phyloP scores from a whole-genome alignment of 2,888 invertebrate species.

The Orthonevra nobilis region DNA sequence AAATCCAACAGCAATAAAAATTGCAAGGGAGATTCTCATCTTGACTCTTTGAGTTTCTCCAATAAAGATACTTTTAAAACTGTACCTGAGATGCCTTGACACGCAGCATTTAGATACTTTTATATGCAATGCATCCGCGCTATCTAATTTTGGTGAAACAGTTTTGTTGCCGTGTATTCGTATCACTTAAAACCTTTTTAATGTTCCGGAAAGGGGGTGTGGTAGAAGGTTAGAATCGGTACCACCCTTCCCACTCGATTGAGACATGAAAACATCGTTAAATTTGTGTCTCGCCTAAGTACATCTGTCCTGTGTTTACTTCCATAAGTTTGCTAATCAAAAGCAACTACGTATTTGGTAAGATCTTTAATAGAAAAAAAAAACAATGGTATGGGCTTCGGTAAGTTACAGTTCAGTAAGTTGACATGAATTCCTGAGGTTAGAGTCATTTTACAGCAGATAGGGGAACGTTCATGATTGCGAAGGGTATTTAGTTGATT shows the following conservation, averaged over 20 bases:
- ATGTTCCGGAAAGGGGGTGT: constrained; percentile 41
- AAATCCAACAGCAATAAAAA: constrained; percentile 14
- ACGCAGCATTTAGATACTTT: constrained; percentile 10
- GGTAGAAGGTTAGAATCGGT: constrained; percentile 13
- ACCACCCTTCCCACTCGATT: neutral
- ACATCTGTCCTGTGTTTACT: neutral
- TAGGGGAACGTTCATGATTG: too few relatives aligned
- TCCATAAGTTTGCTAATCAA: too few relatives aligned
- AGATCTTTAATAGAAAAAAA: too few relatives aligned
- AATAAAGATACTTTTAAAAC: constrained; percentile 9
- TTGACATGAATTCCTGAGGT: too few relatives aligned
- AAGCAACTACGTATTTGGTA: too few relatives aligned
- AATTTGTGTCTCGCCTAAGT: constrained; percentile 4
- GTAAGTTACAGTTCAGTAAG: too few relatives aligned
- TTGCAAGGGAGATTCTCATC: constrained; percentile 23
- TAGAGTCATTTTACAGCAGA: too few relatives aligned
- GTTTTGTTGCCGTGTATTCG: neutral
- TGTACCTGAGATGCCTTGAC: constrained; percentile 30
- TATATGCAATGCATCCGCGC: constrained; percentile 11
- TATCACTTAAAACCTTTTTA: constrained; percentile 42
- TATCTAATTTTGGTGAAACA: constrained; percentile 10
- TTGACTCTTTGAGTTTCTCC: neutral
- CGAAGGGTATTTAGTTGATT: too few relatives aligned
- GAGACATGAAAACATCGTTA: constrained; percentile 48
- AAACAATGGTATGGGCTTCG: too few relatives aligned